Evolutionary conservation across 2,888 invertebrate genomes (phyloP).

Genomic region (Metacarcinus magister): DNA sequence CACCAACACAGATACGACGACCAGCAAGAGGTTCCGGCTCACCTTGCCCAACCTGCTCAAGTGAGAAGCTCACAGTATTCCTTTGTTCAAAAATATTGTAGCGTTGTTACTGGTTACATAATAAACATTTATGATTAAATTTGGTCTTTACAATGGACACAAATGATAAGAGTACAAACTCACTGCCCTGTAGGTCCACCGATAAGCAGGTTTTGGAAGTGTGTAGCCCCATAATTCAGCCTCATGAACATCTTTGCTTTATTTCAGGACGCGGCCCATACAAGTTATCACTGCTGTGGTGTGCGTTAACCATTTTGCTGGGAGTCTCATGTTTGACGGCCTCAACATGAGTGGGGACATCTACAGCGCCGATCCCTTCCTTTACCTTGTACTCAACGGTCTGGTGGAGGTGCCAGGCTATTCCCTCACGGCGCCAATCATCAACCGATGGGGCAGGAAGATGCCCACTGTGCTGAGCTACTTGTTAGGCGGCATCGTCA

Average conservation of each 20-base stretch:
- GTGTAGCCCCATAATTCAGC: not conserved
- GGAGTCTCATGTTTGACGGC: slow-evolving; percentile 74
- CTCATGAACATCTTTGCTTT: not conserved
- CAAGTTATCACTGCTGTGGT: slow-evolving; percentile 59
- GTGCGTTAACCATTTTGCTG: slow-evolving; percentile 66
- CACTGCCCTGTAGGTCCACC: not conserved
- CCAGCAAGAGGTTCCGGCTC: not conserved
- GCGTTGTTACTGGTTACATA: too few species aligned
- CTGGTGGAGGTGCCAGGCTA: slow-evolving; percentile 72
- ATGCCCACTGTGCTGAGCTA: slow-evolving; percentile 69
- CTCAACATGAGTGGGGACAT: slow-evolving; percentile 65
- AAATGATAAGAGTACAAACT: too few species aligned
- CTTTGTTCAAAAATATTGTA: not conserved
- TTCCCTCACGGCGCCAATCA: slow-evolving; percentile 71
- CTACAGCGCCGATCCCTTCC: slow-evolving; percentile 75
- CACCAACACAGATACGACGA: not conserved
- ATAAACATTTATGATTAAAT: too few species aligned
- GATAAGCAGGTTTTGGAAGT: not conserved
- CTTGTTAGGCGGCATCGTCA: slow-evolving; percentile 70
- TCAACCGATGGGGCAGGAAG: slow-evolving; percentile 77
- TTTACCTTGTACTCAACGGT: slow-evolving; percentile 73
- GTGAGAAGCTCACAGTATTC: not conserved
- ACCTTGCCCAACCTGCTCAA: not conserved
- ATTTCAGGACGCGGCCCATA: slow-evolving; percentile 47
- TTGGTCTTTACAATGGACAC: too few species aligned